Conservation (phyloP, 2,113 vertebrate species). For the Sturnira hondurensis region DNA sequence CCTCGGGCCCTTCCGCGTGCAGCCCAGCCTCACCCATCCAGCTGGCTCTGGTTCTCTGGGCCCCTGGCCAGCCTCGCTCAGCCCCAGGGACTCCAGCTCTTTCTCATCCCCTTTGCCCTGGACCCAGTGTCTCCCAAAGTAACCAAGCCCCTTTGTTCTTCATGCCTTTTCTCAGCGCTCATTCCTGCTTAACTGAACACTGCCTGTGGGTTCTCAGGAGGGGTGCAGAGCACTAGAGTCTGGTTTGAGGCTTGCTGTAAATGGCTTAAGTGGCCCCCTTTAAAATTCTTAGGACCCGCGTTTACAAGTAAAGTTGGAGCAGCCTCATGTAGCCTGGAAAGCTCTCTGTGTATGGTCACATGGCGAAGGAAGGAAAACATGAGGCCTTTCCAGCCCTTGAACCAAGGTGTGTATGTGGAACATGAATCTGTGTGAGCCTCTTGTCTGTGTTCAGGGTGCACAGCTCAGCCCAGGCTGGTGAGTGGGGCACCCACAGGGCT, state of each 20-base stretch:
- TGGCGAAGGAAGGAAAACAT: neutral
- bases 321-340: neutral
- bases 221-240: neutral
- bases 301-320: neutral
- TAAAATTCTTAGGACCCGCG: neutral
- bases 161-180: neutral
- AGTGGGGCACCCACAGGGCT: neutral
- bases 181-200: neutral
- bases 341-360: neutral
- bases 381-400: neutral
- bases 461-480: neutral
- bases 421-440: too few relatives aligned
- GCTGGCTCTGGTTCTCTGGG: neutral
- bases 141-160: neutral
- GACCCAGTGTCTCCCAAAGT: neutral
- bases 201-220: neutral
- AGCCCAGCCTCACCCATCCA: accelerated
- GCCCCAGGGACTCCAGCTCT: neutral
- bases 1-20: neutral
- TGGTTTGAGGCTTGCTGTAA: neutral
- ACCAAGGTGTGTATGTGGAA: neutral
- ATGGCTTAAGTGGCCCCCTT: neutral
- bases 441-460: neutral
- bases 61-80: neutral
- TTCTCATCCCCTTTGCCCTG: neutral